Conservation (phyloP, 2,113 vertebrate species). For the Pelecanoides urinatrix region DNA sequence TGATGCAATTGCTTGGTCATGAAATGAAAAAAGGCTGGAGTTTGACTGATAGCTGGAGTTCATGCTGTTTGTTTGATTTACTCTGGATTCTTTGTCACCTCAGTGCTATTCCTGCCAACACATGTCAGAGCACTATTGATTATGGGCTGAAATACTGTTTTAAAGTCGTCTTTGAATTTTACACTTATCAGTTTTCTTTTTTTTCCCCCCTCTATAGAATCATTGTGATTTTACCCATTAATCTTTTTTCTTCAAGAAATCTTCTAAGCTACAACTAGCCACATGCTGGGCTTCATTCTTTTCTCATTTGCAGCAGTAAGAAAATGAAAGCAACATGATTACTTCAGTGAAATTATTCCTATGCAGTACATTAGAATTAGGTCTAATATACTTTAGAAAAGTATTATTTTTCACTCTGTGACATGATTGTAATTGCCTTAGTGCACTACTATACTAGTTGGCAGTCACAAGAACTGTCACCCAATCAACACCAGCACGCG, state of each 20-base stretch:
- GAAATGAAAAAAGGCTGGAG: conserved; percentile 1
- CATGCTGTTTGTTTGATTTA: conserved; percentile 8
- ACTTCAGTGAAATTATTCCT: not conserved
- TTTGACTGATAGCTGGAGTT: not conserved
- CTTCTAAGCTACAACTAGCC: not conserved
- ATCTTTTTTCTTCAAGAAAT: not conserved
- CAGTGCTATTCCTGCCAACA: conserved; percentile 1
- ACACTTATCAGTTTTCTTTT: not conserved
- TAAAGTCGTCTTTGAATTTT: not conserved
- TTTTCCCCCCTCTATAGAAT: not conserved
- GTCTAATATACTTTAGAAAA: not conserved
- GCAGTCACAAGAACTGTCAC: not conserved
- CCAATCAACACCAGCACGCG: not conserved
- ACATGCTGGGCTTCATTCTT: not conserved
- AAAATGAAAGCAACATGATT: not conserved
- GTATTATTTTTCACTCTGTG: not conserved
- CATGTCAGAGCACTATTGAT: not conserved
- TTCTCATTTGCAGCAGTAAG: not conserved
- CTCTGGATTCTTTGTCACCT: not conserved
- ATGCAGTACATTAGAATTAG: not conserved
- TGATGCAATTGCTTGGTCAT: conserved; percentile 9
- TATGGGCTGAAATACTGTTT: not conserved
- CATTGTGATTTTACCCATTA: not conserved
- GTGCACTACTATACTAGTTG: not conserved
- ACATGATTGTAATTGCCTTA: not conserved